Conservation (phyloP, 1,140 invertebrate species). For the Drosophila nebulosa region DNA sequence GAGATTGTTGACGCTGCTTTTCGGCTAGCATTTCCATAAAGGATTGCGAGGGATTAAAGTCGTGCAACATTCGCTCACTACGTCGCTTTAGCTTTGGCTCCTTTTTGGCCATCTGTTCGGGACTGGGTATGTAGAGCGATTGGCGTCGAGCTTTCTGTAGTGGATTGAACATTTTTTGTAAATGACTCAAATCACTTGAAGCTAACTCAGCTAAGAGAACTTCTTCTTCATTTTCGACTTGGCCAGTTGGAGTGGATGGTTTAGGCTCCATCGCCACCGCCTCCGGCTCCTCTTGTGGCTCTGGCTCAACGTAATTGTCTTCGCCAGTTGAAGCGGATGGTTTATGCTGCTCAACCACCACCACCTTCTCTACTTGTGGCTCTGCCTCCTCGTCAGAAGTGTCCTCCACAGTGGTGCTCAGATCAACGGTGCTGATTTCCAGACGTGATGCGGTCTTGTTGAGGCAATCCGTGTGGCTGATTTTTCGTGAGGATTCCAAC, state of each 20-base stretch:
- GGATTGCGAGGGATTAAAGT: slow-evolving; percentile 68
- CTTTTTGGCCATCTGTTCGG: slow-evolving; percentile 1
- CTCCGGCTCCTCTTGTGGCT: neutral
- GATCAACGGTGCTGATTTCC: slow-evolving; percentile 18
- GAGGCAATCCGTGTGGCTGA: slow-evolving; percentile 44
- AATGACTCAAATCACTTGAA: slow-evolving; percentile 49
- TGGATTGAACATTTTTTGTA: slow-evolving; percentile 62
- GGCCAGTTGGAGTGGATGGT: neutral
- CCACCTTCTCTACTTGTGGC: too few species aligned
- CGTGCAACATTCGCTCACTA: slow-evolving; percentile 39
- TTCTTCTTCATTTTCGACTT: slow-evolving; percentile 21
- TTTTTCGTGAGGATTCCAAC: slow-evolving; percentile 27
- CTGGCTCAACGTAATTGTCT: neutral
- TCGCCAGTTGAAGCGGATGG: neutral
- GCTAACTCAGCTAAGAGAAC: slow-evolving; percentile 35
- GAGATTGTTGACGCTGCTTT: slow-evolving; percentile 6
- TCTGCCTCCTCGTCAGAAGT: neutral
- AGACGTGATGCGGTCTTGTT: slow-evolving; percentile 40
- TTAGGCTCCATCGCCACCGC: neutral
- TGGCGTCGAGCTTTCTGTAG: slow-evolving; percentile 62
- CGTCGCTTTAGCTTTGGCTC: slow-evolving; percentile 57
- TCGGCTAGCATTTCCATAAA: slow-evolving; percentile 62
- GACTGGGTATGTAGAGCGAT: slow-evolving; percentile 32
- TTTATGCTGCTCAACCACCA: neutral
- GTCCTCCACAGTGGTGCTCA: slow-evolving; percentile 20